Percentiles rank a stretch among this genome's conserved stretches.
These are phyloP conservation scores for Eupithecia subfuscata DNA, from an alignment of 2,888 invertebrate genomes.

Conservation along the genomic window DNA sequence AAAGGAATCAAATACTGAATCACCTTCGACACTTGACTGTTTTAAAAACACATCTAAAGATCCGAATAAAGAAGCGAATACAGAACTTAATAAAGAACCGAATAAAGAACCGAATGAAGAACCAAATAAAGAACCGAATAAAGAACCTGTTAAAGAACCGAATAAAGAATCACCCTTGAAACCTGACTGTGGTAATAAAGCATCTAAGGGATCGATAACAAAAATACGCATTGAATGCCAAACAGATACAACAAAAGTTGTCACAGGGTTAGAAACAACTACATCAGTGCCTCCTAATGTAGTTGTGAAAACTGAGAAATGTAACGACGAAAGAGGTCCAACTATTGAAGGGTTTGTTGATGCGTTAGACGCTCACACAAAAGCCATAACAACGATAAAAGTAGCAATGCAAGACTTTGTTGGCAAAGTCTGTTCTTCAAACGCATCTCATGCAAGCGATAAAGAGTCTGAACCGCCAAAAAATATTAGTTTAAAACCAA, in stretches of 20 bases:
- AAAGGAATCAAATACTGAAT: background rate
- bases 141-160: background rate
- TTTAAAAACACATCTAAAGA: background rate
- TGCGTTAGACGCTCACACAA: conserved; percentile 38
- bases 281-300: background rate
- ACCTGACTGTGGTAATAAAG: background rate
- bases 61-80: background rate
- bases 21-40: background rate
- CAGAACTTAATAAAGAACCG: background rate
- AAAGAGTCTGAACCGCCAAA: background rate
- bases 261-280: too few relatives aligned
- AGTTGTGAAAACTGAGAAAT: background rate
- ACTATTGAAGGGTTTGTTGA: conserved; percentile 35
- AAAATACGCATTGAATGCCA: conserved; percentile 9
- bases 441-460: conserved; percentile 51
- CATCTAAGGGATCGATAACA: background rate
- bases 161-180: background rate
- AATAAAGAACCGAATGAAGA: background rate
- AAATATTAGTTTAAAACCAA: background rate
- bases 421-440: conserved; percentile 54
- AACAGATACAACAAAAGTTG: too few relatives aligned
- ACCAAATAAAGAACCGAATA: background rate
- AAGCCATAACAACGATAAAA: conserved; percentile 57
- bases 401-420: conserved; percentile 59
- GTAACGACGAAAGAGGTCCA: background rate